These are phyloP conservation scores for Heliocidaris erythrogramma DNA, from an alignment of 35 echinoderm and acorn worm genomes.

Conservation along the genomic window DNA sequence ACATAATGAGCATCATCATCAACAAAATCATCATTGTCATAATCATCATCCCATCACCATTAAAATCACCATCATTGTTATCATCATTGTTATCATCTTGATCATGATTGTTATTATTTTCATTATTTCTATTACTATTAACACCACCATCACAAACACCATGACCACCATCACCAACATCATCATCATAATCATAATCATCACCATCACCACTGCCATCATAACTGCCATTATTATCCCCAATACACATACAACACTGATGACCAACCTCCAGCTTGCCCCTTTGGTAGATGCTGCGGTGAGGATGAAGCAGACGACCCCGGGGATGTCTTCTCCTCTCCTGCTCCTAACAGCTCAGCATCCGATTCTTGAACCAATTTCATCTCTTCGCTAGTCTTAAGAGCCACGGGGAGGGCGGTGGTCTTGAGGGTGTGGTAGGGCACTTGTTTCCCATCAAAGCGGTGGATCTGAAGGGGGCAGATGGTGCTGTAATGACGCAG, in stretches of 20 bases:
- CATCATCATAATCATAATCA: neutral
- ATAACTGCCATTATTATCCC: too few relatives aligned
- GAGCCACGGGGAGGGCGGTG: slow-evolving; percentile 57
- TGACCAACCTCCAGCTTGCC: neutral
- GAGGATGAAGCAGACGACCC: neutral
- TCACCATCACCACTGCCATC: neutral
- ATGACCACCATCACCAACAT: neutral
- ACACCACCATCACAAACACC: neutral
- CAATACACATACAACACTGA: neutral
- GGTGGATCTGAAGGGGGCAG: slow-evolving; percentile 69
- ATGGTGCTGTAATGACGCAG: slow-evolving; percentile 86
- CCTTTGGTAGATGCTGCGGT: slow-evolving; percentile 23
- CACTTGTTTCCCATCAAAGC: slow-evolving; percentile 55
- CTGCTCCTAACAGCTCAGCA: neutral
- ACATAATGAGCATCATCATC: too few relatives aligned
- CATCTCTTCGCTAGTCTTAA: slow-evolving; percentile 75
- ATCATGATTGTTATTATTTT: neutral
- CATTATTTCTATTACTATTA: too few relatives aligned
- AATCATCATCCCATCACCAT: too few relatives aligned
- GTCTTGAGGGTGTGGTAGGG: slow-evolving; percentile 71
- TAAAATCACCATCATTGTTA: neutral
- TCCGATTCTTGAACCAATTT: slow-evolving; percentile 19
- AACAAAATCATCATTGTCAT: too few relatives aligned
- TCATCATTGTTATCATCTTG: neutral
- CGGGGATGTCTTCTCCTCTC: neutral